Conservation (phyloP, 2,113 vertebrate genomes). For the Silurus meridionalis region DNA sequence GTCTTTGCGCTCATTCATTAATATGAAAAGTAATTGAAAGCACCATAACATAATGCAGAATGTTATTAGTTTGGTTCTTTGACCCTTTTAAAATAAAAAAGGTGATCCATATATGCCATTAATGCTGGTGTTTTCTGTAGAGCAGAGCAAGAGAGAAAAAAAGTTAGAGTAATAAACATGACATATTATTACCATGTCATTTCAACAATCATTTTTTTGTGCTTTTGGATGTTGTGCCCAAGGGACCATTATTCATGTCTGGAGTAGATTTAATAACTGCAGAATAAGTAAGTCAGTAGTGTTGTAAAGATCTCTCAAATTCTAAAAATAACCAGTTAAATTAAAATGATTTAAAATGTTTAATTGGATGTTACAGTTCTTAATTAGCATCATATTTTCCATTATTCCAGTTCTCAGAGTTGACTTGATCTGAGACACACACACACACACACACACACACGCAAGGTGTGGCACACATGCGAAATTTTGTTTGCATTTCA, state of each 20-base stretch:
- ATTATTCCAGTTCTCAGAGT: no score
- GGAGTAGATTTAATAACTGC: slow-evolving; percentile 38
- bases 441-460: no score
- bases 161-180: slow-evolving; percentile 35
- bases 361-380: slow-evolving; percentile 50
- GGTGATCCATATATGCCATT: slow-evolving; percentile 15
- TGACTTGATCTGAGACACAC: no score
- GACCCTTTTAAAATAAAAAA: slow-evolving; percentile 12
- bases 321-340: slow-evolving; percentile 36
- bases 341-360: slow-evolving; percentile 44
- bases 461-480: no score
- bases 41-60: background rate
- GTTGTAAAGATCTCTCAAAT: slow-evolving; percentile 7
- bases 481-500: no score
- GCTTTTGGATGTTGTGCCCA: background rate
- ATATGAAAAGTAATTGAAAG: background rate
- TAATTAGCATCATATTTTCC: slow-evolving; percentile 54
- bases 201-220: background rate
- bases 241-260: slow-evolving; percentile 18
- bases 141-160: slow-evolving; percentile 19
- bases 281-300: slow-evolving; percentile 26
- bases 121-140: slow-evolving; percentile 5
- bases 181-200: slow-evolving; percentile 31
- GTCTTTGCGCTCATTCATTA: background rate
- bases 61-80: background rate